phyloP scores from a whole-genome alignment of 2,797 vertebrate genomes.

The Argentina silus region DNA sequence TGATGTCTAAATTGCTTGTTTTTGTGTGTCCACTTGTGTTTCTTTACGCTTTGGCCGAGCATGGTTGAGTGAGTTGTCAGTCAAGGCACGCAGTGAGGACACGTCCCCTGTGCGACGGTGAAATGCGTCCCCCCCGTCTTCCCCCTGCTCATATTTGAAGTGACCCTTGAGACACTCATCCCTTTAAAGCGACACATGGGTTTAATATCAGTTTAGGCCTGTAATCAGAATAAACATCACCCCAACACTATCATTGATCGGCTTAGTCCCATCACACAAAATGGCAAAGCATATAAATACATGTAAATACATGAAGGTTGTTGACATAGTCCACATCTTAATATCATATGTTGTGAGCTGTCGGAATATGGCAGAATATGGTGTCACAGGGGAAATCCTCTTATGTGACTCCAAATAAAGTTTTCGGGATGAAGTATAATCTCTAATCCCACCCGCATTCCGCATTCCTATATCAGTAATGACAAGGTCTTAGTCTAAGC shows the following conservation, averaged over 20 bases:
- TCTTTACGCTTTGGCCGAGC: constrained; percentile 37
- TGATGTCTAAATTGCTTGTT: constrained; percentile 36
- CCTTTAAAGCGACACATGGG: constrained; percentile 30
- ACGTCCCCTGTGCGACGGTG: constrained; percentile 12
- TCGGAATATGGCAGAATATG: constrained; percentile 55
- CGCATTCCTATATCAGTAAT: constrained; percentile 68
- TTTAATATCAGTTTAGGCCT: constrained; percentile 40
- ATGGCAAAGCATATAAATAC: constrained; percentile 18
- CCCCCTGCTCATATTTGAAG: constrained; percentile 19
- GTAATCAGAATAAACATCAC: constrained; percentile 45
- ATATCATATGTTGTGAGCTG: constrained; percentile 42
- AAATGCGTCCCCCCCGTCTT: background rate
- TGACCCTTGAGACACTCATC: constrained; percentile 28
- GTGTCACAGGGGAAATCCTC: constrained; percentile 66
- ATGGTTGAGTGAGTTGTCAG: constrained; percentile 25
- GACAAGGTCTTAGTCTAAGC: constrained; percentile 72
- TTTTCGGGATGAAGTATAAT: constrained; percentile 76
- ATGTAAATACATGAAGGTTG: constrained; percentile 12
- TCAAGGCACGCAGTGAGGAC: constrained; percentile 10
- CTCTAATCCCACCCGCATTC: constrained; percentile 69
- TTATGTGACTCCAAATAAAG: constrained; percentile 77
- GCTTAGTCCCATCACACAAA: constrained; percentile 46
- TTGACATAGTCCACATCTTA: constrained; percentile 32
- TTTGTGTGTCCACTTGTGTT: constrained; percentile 34
- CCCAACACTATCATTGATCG: constrained; percentile 50